These are phyloP conservation scores for Glomeris marginata DNA, from an alignment of 2,888 invertebrate genomes.

Conservation along the genomic window DNA sequence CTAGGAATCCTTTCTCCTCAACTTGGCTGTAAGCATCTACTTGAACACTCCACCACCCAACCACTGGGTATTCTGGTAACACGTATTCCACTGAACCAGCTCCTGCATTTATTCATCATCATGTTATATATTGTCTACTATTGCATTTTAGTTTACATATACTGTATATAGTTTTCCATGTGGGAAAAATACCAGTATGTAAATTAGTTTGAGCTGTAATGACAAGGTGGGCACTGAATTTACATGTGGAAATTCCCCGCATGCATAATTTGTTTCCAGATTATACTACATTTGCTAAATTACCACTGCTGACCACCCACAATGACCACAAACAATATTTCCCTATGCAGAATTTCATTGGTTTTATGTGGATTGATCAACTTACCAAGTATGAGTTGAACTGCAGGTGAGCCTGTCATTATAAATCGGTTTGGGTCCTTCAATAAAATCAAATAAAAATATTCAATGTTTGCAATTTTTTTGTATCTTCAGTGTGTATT, in stretches of 20 bases:
- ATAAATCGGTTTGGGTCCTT: slow-evolving; percentile 31
- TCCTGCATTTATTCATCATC: slow-evolving; percentile 20
- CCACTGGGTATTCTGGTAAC: slow-evolving; percentile 12
- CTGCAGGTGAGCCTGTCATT: slow-evolving; percentile 31
- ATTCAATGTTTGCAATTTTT: not conserved
- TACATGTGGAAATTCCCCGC: too few relatives aligned
- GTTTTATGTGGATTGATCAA: not conserved
- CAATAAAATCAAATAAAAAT: slow-evolving; percentile 8
- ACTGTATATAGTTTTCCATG: not conserved
- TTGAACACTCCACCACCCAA: slow-evolving; percentile 29
- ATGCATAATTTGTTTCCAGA: too few relatives aligned
- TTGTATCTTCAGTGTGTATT: not conserved
- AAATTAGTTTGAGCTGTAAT: too few relatives aligned
- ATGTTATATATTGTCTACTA: too few relatives aligned
- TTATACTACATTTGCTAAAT: too few relatives aligned
- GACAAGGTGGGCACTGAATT: too few relatives aligned
- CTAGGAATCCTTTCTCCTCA: slow-evolving; percentile 20
- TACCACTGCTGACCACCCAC: too few relatives aligned
- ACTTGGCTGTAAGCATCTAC: slow-evolving; percentile 26
- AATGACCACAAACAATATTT: too few relatives aligned
- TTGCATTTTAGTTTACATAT: not conserved
- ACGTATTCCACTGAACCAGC: slow-evolving; percentile 24
- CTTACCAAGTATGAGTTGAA: slow-evolving; percentile 28
- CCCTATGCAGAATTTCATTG: too few relatives aligned
- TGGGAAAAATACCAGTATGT: not conserved